Evolutionary conservation across 1,140 invertebrate species (phyloP).

Genomic region (Melanaphis sacchari): DNA sequence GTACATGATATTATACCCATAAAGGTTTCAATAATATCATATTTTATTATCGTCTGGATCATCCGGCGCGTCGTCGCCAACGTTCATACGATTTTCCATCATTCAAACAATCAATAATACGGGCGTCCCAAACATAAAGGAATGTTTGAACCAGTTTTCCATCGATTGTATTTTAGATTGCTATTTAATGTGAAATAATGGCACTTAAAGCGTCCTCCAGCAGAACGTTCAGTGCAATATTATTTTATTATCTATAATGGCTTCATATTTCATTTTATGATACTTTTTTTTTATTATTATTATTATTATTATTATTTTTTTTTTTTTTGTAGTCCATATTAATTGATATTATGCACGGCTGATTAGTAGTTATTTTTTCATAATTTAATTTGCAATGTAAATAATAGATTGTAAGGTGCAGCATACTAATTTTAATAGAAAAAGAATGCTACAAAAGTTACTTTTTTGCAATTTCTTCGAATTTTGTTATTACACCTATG

Average conservation of each 20-base stretch:
- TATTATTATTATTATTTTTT: no score
- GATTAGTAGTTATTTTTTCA: background rate
- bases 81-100: background rate
- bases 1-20: background rate
- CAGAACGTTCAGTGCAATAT: no score
- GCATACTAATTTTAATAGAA: background rate
- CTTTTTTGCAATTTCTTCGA: background rate
- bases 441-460: background rate
- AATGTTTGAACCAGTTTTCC: constrained; percentile 28
- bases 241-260: background rate
- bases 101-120: background rate
- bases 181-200: background rate
- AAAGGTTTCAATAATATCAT: background rate
- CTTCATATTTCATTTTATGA: background rate
- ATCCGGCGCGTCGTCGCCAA: background rate
- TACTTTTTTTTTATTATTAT: no score
- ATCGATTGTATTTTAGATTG: background rate
- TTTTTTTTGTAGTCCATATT: no score
- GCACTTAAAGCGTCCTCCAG: background rate
- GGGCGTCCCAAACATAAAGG: background rate
- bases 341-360: no score
- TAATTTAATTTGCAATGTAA: background rate
- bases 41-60: constrained; percentile 25
- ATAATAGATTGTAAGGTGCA: background rate
- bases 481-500: background rate